Evolutionary conservation across 2,888 invertebrate genomes (phyloP), one percentile per base, ranked within the genome.

Genomic region (Cosmorhoe ocellata): DNA sequence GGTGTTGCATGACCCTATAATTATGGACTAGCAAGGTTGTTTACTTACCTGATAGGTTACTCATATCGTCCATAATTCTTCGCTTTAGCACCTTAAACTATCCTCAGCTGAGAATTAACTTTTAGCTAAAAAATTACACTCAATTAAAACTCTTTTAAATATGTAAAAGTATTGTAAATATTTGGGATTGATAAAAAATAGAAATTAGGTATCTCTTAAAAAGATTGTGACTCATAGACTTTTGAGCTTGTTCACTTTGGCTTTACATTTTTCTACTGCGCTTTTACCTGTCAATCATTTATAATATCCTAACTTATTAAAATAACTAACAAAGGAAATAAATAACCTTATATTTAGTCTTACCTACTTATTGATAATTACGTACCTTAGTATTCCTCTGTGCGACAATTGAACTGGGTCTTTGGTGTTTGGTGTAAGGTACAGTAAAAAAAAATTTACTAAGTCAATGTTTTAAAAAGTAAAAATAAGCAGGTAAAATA

Each of bases 191-290:
- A 46, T 55, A 55, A 44, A 55, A 48, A 32, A 32, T 14, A 33
- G 12, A 40, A 43, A 47, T 46, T 28, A 34, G 45, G 53, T 46
- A 54, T 56, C 53, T 54, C 36, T 58, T 45, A 31, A 38, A 45
- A 51, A 51, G 44, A 56, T 52, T 63, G 49, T 50, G 59, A 65
- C 71, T 51, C 40, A 76, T 77, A 78, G 76, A 77, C 72, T 72
- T 79, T 84, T 81, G 89, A 88, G 89, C 88, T 89, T 88, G 76
- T 82, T 79, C 82, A 76, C 76, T 74, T 85, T 81, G 76, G 87
- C 86, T 85, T 86, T 76, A 76, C 76, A 76, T 71, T 83, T 84
- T 84, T 85, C 81, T 84, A 86, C 79, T 69, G 76, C 73, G 75
- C 73, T 70, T 81, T 78, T 78, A 77, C 14, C 71, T 77, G 71